Percentiles rank a stretch among this genome's conserved stretches.
These are phyloP conservation scores for Parapristionchus giblindavisi DNA, from an alignment of 2,888 invertebrate species.

Conservation along the genomic window DNA sequence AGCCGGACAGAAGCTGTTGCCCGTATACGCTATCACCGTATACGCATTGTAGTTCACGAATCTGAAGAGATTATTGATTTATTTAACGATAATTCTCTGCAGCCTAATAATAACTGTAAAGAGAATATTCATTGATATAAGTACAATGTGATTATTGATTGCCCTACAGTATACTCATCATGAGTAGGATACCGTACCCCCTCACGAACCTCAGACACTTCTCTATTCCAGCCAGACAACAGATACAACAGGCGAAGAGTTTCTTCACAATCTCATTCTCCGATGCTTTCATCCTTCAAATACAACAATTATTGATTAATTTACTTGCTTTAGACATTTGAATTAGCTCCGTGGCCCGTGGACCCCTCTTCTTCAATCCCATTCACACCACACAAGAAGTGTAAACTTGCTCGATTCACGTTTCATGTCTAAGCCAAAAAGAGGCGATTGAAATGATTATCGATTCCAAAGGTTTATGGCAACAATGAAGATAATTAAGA, in stretches of 20 bases:
- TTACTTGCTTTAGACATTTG: too few species aligned
- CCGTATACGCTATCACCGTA: conserved; percentile 90
- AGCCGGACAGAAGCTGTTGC: conserved; percentile 88
- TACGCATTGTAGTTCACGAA: conserved; percentile 94
- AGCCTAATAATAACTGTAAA: conserved; percentile 75
- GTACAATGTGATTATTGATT: not conserved
- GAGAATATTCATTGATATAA: not conserved
- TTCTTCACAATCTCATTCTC: conserved; percentile 69
- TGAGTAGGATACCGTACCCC: not conserved
- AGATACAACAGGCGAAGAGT: conserved; percentile 81
- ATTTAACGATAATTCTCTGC: conserved; percentile 82
- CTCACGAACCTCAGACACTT: conserved; percentile 80
- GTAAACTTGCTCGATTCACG: too few species aligned
- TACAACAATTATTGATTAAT: too few species aligned
- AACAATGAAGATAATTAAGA: conserved; percentile 48
- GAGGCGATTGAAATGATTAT: too few species aligned
- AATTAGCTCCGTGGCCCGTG: too few species aligned
- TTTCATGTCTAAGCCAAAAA: too few species aligned
- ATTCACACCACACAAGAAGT: too few species aligned
- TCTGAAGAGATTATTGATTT: conserved; percentile 73
- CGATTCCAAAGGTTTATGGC: too few species aligned
- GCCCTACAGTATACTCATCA: not conserved
- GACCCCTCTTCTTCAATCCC: too few species aligned
- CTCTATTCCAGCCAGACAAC: conserved; percentile 89
- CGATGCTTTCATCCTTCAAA: conserved; percentile 68